These are phyloP conservation scores for Venturia canescens DNA, from an alignment of 1,140 invertebrate genomes.

Conservation along the genomic window DNA sequence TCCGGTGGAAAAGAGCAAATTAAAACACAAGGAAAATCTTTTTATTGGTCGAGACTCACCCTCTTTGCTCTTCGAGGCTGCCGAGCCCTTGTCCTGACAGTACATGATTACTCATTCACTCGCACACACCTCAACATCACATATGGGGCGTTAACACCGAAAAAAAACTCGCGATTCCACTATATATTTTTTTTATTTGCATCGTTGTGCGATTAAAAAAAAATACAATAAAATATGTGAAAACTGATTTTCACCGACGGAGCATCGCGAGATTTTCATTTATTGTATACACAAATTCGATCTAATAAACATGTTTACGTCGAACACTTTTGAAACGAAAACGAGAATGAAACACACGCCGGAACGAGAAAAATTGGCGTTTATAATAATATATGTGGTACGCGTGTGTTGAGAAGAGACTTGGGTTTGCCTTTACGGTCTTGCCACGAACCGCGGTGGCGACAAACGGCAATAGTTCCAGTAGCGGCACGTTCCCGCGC, in stretches of 20 bases:
- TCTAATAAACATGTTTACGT: no score
- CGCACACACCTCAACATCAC: constrained; percentile 56
- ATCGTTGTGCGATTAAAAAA: not conserved
- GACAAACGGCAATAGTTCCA: constrained; percentile 27
- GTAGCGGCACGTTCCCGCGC: constrained; percentile 40
- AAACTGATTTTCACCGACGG: no score
- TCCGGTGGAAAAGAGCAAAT: not conserved
- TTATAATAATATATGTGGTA: not conserved
- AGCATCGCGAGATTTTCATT: no score
- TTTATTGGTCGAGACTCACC: constrained; percentile 49
- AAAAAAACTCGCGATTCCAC: constrained; percentile 2
- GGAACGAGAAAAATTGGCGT: not conserved
- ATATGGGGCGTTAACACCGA: constrained; percentile 54
- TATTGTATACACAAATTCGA: no score
- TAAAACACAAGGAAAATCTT: not conserved
- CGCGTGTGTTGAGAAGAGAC: not conserved
- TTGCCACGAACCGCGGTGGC: constrained; percentile 26
- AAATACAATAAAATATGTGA: not conserved
- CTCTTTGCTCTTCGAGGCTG: constrained; percentile 59
- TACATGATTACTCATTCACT: constrained; percentile 62
- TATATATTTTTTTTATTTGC: not conserved
- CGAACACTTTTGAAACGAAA: not conserved
- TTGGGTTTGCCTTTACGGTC: constrained; percentile 27
- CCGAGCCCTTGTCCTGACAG: constrained; percentile 59
- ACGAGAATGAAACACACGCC: not conserved